Evolutionary conservation across 2,113 vertebrate species (phyloP).

Genomic region (Panthera tigris): DNA sequence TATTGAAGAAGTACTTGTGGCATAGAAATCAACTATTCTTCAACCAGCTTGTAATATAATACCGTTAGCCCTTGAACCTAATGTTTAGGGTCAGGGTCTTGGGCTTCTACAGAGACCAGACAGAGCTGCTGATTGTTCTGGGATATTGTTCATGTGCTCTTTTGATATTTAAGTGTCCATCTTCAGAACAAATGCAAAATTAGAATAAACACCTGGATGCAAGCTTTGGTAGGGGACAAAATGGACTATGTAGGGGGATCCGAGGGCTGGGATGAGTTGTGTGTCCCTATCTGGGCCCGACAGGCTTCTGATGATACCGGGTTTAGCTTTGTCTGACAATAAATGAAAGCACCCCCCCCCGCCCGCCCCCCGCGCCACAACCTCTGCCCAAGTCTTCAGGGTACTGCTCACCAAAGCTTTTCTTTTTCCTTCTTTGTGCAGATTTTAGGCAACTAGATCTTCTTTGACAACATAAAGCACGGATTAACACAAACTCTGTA

Average conservation of each 20-base stretch:
- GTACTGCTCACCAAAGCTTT: neutral
- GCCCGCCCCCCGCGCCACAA: fast-evolving
- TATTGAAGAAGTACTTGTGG: slow-evolving; percentile 73
- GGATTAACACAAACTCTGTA: slow-evolving; percentile 78
- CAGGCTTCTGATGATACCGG: neutral
- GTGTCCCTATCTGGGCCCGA: neutral
- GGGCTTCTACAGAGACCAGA: slow-evolving; percentile 1
- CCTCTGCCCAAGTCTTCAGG: neutral
- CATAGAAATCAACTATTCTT: slow-evolving; percentile 56
- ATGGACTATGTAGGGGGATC: neutral
- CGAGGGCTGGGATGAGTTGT: neutral
- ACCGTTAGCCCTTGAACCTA: slow-evolving; percentile 71
- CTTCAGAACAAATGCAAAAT: slow-evolving; percentile 26
- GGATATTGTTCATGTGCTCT: neutral
- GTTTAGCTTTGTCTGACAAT: neutral
- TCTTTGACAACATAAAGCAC: slow-evolving; percentile 81
- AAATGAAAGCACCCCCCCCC: fast-evolving
- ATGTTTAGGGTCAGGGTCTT: slow-evolving; percentile 48
- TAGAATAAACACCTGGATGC: neutral
- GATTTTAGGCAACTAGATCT: slow-evolving; percentile 66
- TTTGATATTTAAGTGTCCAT: neutral
- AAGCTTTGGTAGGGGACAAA: neutral
- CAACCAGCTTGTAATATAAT: slow-evolving; percentile 64
- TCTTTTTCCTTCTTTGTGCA: neutral
- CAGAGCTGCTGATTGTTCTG: neutral